phyloP scores from a whole-genome alignment of 2,888 invertebrate genomes.

The Eupithecia centaureata region DNA sequence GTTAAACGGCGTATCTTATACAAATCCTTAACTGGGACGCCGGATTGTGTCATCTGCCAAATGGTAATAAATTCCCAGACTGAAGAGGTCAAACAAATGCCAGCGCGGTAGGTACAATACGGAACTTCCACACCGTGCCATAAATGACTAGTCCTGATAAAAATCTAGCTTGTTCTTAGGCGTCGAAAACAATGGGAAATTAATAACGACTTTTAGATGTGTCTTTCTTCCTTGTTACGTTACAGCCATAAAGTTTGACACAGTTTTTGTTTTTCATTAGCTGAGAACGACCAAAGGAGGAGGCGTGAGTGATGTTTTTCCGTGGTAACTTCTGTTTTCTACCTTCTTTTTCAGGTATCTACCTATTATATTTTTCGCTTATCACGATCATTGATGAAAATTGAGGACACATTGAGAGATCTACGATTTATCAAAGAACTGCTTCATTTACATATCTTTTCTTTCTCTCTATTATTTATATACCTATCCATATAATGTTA shows the following conservation, averaged over 20 bases:
- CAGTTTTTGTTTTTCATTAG: neutral
- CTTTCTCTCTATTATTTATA: neutral
- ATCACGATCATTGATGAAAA: too few relatives aligned
- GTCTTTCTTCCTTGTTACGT: neutral
- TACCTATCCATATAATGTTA: too few relatives aligned
- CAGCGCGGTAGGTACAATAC: conserved; percentile 56
- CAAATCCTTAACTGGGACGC: conserved; percentile 33
- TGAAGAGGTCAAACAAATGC: conserved; percentile 67
- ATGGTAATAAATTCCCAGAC: conserved; percentile 68
- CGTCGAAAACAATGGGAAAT: conserved; percentile 5
- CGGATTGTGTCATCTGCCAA: conserved; percentile 64
- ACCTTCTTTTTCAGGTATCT: too few relatives aligned
- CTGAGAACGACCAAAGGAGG: neutral
- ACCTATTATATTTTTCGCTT: too few relatives aligned
- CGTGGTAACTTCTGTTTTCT: too few relatives aligned
- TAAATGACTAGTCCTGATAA: conserved; percentile 21
- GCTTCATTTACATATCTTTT: neutral
- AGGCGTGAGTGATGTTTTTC: neutral
- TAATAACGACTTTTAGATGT: neutral
- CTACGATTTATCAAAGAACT: too few relatives aligned
- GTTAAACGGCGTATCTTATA: conserved; percentile 36
- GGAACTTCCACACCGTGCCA: conserved; percentile 48
- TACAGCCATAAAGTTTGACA: neutral
- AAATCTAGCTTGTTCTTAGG: conserved; percentile 13
- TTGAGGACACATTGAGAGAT: too few relatives aligned